Percentiles rank a stretch among this genome's conserved stretches.
Conservation (phyloP, 2,113 vertebrate genomes). For the Potamarius usumacintae region DNA sequence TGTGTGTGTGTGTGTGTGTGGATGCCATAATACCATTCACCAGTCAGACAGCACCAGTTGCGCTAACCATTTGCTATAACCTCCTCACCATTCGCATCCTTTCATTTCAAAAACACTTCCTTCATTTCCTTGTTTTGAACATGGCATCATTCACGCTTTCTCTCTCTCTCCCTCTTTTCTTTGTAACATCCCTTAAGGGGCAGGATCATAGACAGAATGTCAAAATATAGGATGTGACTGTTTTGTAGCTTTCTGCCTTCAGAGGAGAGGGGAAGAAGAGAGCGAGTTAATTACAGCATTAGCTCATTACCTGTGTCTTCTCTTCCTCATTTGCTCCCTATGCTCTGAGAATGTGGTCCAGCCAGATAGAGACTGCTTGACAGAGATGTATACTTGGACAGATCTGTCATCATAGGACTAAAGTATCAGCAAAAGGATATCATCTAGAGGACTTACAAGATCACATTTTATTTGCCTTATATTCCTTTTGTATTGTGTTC, state of each 20-base stretch:
- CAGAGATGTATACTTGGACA: not conserved
- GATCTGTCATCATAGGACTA: slow-evolving; percentile 1
- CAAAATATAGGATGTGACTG: slow-evolving; percentile 22
- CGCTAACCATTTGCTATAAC: slow-evolving; percentile 67
- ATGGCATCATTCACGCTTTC: slow-evolving; percentile 72
- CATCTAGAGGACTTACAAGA: slow-evolving; percentile 14
- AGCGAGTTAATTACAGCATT: slow-evolving; percentile 61
- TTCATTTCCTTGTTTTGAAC: slow-evolving; percentile 77
- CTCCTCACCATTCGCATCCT: slow-evolving; percentile 76
- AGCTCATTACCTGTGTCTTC: slow-evolving; percentile 66
- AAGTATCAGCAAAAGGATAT: not conserved
- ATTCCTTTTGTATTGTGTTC: slow-evolving; percentile 4
- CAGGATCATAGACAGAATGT: slow-evolving; percentile 31
- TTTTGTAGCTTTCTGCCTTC: slow-evolving; percentile 16
- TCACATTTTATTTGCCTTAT: not conserved
- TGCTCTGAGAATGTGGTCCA: slow-evolving; percentile 57
- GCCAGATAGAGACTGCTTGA: slow-evolving; percentile 13
- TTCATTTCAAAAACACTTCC: slow-evolving; percentile 65
- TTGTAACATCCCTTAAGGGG: slow-evolving; percentile 29
- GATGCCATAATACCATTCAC: slow-evolving; percentile 82
- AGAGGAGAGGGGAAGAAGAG: slow-evolving; percentile 39
- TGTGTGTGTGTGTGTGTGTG: slow-evolving; percentile 39
- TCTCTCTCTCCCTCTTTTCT: not conserved
- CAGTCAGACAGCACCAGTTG: slow-evolving; percentile 84
- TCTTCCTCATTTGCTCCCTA: slow-evolving; percentile 58